These are phyloP conservation scores for Andrena trimmerana DNA, from an alignment of 2,888 invertebrate genomes.

Conservation along the genomic window DNA sequence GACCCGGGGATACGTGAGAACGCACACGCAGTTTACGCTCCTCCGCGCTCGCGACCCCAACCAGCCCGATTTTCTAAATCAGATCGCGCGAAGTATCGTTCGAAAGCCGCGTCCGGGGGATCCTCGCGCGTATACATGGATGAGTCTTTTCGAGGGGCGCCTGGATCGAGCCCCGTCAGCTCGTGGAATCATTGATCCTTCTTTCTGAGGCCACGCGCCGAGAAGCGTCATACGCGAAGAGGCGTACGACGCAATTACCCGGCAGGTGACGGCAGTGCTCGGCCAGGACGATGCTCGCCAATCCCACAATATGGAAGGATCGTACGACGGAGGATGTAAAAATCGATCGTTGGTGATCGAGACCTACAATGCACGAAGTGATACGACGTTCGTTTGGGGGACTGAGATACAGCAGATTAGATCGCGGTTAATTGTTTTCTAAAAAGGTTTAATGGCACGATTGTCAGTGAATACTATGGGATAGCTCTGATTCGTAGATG, in stretches of 20 bases:
- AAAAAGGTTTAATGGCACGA: too few species aligned
- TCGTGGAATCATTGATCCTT: constrained; percentile 75
- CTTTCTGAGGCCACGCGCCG: constrained; percentile 47
- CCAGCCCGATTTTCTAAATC: background rate
- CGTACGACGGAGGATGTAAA: background rate
- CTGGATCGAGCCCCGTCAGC: constrained; percentile 22
- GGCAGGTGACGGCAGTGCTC: constrained; percentile 32
- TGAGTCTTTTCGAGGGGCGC: constrained; percentile 22
- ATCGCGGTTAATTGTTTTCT: constrained; percentile 12
- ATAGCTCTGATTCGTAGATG: too few species aligned
- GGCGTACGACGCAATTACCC: constrained; percentile 62
- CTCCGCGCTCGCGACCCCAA: background rate
- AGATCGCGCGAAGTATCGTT: background rate
- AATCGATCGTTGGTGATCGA: background rate
- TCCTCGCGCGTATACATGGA: background rate
- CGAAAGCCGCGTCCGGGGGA: background rate
- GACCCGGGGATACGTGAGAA: background rate
- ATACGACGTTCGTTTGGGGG: background rate
- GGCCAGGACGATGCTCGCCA: background rate
- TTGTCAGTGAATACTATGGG: background rate
- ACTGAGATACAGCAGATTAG: constrained; percentile 3
- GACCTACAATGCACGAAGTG: constrained; percentile 15
- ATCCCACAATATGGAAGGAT: constrained; percentile 38
- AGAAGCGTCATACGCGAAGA: constrained; percentile 53
- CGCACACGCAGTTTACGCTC: background rate